Conservation (phyloP, 2,113 vertebrate genomes). For the Xerus inauris region DNA sequence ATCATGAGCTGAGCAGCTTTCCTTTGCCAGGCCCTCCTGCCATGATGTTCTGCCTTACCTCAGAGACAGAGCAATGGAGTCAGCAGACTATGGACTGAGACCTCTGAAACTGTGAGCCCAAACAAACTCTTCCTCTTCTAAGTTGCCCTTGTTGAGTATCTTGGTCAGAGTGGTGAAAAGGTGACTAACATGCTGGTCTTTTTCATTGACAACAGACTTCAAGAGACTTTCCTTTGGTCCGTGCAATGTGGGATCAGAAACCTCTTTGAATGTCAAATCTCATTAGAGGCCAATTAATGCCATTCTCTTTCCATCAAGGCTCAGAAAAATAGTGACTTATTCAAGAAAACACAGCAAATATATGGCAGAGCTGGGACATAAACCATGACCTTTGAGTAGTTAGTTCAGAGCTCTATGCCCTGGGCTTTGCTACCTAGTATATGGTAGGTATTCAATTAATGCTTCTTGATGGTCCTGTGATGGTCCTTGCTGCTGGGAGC, state of each 20-base stretch:
- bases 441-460: not conserved
- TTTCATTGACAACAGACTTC: not conserved
- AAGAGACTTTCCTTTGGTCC: not conserved
- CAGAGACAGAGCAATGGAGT: too few relatives aligned
- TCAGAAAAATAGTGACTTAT: constrained; percentile 11
- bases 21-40: too few relatives aligned
- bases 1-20: too few relatives aligned
- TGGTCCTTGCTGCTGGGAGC: constrained; percentile 33
- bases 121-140: too few relatives aligned
- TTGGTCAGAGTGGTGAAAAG: too few relatives aligned
- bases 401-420: not conserved
- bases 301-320: not conserved
- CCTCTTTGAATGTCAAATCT: not conserved
- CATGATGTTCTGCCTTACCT: too few relatives aligned
- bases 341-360: not conserved
- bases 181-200: not conserved
- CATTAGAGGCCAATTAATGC: not conserved
- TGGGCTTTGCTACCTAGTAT: not conserved
- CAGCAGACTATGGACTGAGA: too few relatives aligned
- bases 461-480: not conserved
- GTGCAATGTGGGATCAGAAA: not conserved
- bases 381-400: not conserved
- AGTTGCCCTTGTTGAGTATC: too few relatives aligned
- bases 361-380: not conserved
- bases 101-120: too few relatives aligned